Base-by-base conservation (phyloP, 2,113 vertebrate genomes). In the Phoenicopterus ruber region DNA sequence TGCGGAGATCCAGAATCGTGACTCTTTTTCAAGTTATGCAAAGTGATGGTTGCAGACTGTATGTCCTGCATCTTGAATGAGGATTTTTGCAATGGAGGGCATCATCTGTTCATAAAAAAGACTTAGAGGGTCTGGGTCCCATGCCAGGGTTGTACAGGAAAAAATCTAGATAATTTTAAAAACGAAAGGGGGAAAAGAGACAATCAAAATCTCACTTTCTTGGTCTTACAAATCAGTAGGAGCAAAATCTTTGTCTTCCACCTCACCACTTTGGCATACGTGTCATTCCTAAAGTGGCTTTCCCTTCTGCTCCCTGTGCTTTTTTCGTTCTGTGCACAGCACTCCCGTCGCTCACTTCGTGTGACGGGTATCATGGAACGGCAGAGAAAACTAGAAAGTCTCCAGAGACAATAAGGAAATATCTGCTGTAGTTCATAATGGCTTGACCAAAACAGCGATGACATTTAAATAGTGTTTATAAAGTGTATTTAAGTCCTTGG, bases 391-490 rank as follows among this genome's bases (percentile, higher is more conserved):
- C 10, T 15, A 65, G 31, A 58, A 76, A 82, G 17, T 62, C 90
- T 85, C 79, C n/a, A 57, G 92, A 58, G 85, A 77, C 10, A 86
- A 49, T 12, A 81, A 66, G 67, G 42, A 86, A 94, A 80, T 46
- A 4, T 80, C 74, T 93, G 79, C 40, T 66, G 58, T 70, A 44
- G 58, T 72, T 96, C 88, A 58, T 77, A 95, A 88, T 44, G 29
- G 11, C 34, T 80, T 94, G 66, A 31, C 66, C 77, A 85, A 82
- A 96, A 54, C 34, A 82, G 25, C 0, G 2, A 62, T 91, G 96
- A 77, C 84, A 86, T 93, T 88, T 90, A 92, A 70, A 88, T 47
- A 42, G 62, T 46, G 17, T 88, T 96, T 91, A 62, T 80, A 92
- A 90, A 91, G 36, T 34, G 42, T 73, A 65, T 94, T 92, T 88